These are phyloP conservation scores for Drosophila merina DNA, from an alignment of 2,888 invertebrate species.

Conservation along the genomic window DNA sequence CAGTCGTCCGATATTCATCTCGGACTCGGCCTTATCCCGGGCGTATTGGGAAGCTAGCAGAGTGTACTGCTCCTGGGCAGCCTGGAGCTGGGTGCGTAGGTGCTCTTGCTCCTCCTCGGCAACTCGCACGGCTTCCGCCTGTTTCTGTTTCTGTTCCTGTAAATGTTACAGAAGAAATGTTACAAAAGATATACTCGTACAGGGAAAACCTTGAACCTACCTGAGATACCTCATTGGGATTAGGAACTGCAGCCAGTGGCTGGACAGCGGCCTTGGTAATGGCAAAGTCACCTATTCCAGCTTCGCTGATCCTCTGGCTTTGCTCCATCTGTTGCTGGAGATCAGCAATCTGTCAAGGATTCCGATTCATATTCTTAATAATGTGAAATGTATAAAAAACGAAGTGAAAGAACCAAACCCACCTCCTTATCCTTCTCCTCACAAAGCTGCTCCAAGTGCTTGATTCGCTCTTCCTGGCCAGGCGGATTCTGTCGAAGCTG, in stretches of 20 bases:
- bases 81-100: constrained; percentile 11
- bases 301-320: constrained; percentile 1
- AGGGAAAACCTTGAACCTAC: background rate
- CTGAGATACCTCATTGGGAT: background rate
- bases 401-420: too few relatives aligned
- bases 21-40: constrained; percentile 76
- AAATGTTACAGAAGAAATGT: background rate
- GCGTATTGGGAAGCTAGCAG: constrained; percentile 47
- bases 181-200: too few relatives aligned
- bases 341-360: constrained; percentile 2
- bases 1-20: constrained; percentile 73
- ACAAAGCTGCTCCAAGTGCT: constrained; percentile 9
- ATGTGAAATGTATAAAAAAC: too few relatives aligned
- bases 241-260: background rate
- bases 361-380: background rate
- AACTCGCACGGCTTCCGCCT: constrained; percentile 69
- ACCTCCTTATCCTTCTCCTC: constrained; percentile 20
- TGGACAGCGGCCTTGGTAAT: constrained; percentile 2
- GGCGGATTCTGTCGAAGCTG: constrained; percentile 55
- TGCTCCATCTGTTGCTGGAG: constrained; percentile 22
- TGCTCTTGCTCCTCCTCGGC: constrained; percentile 22
- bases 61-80: constrained; percentile 36
- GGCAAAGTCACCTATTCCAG: background rate
- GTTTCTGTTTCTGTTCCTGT: constrained; percentile 19
- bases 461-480: background rate